These are phyloP conservation scores for Myotis findleyi DNA, from an alignment of 2,797 vertebrate genomes.

Conservation along the genomic window DNA sequence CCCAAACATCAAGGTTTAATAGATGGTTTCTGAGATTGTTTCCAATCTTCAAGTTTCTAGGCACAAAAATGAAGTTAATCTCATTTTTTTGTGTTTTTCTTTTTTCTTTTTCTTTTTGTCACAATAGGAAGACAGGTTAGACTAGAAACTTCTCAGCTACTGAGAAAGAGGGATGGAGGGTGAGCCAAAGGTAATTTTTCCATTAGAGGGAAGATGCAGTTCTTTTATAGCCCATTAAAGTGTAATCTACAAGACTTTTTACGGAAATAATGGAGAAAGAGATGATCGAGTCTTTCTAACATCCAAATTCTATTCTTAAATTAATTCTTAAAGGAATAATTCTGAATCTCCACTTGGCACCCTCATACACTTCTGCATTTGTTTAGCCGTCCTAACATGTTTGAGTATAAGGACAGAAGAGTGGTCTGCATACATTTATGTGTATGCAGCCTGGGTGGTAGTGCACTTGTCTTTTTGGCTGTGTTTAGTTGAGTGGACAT, in stretches of 20 bases:
- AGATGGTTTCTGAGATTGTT: constrained; percentile 6
- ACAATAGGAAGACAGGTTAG: neutral
- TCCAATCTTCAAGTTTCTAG: constrained; percentile 1
- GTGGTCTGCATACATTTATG: neutral
- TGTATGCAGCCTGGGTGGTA: too few relatives aligned
- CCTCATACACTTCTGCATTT: neutral
- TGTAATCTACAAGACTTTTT: neutral
- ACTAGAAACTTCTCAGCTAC: neutral
- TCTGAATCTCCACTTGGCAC: neutral
- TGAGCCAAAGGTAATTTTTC: neutral
- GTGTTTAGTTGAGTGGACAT: neutral
- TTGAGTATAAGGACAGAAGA: neutral
- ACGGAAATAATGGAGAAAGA: neutral
- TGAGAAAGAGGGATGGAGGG: neutral
- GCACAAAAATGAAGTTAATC: neutral
- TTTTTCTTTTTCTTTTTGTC: neutral
- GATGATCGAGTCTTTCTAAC: neutral
- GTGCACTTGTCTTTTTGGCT: neutral
- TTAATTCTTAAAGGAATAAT: neutral
- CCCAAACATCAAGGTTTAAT: neutral
- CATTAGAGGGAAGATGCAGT: neutral
- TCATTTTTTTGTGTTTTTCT: neutral
- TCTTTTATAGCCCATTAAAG: neutral
- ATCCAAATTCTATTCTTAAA: neutral
- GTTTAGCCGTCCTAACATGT: neutral